Base-by-base conservation (phyloP, 2,113 vertebrate genomes). In the Phyllopteryx taeniolatus region DNA sequence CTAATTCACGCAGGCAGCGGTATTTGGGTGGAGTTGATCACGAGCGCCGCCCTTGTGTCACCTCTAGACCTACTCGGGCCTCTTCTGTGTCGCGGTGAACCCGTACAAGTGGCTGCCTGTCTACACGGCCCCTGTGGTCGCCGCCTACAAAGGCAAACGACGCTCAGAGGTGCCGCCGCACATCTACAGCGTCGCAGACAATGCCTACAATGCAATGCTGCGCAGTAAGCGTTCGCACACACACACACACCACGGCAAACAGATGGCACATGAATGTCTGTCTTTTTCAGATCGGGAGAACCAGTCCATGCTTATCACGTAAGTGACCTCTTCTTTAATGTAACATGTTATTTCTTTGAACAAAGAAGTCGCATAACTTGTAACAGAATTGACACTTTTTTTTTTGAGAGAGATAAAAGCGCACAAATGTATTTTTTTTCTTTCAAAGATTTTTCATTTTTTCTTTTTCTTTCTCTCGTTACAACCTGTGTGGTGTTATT, bases 231-330 rank as follows among this genome's bases (percentile, higher is more conserved):
- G 22, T 66, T 53, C 53, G 13, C 10, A 42, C 11, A 5, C 4
- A 31, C 1, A 39, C 31, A 39, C n/a, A 27, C 27, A 44, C 12
- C 14, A 53, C 13, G 33, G 43, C 5, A n/a, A n/a, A 46, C 13
- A 54, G 12, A 39, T 33, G 57, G 1, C 35, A 35, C n/a, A 11
- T 27, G n/a, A 20, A 66, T 15, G 22, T 17, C 70, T 78, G 4
- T 81, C 51, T 56, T 79, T 90, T 67, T 87, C 91, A 98, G 96
- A 98, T 93, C 93, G 96, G 0, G 96, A 98, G 74, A 98, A 97
- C 90, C 96, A 98, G 89, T 97, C 96, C 80, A 98, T 98, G 96
- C 93, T 98, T 56, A 98, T 98, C 92, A 98, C 96, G 96, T 97
- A 93, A 96, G 96, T 95, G 35, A 15, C 31, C 14, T 4, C 12